Evolutionary conservation across 1,140 invertebrate genomes (phyloP).

Genomic region (Saccostrea cuccullata): DNA sequence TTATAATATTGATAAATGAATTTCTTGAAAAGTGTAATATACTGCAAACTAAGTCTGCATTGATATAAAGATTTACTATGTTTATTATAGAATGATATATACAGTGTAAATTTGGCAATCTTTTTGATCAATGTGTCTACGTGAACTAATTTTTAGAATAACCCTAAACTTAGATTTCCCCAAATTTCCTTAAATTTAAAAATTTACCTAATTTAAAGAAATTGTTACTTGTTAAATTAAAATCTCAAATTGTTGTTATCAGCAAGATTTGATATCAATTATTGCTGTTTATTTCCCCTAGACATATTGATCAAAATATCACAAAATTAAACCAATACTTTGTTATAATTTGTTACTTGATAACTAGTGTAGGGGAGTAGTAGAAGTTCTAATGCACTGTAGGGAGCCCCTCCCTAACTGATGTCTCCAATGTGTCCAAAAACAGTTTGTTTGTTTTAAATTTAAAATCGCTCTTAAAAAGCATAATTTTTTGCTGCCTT

Average conservation of each 20-base stretch:
- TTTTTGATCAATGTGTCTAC: slow-evolving; percentile 23
- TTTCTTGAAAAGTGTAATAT: not conserved
- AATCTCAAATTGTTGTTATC: not conserved
- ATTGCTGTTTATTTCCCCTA: not conserved
- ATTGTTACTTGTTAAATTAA: too few relatives aligned
- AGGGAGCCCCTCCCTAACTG: not conserved
- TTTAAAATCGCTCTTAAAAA: not conserved
- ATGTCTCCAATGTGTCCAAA: not conserved
- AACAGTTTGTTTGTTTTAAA: not conserved
- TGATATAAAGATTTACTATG: not conserved
- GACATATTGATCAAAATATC: slow-evolving; percentile 15
- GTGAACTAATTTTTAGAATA: not conserved
- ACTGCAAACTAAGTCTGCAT: not conserved
- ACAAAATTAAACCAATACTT: slow-evolving; percentile 12
- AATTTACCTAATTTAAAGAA: too few relatives aligned
- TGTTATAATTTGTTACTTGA: not conserved
- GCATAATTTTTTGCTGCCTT: not conserved
- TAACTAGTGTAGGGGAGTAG: not conserved
- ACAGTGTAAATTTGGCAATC: not conserved
- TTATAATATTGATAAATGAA: not conserved
- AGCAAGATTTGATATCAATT: not conserved
- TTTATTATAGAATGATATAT: not conserved
- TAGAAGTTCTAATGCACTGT: slow-evolving; percentile 23
- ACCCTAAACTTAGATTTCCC: too few relatives aligned
- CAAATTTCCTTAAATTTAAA: too few relatives aligned